Percentiles rank a stretch among this genome's conserved stretches.
phyloP scores from a whole-genome alignment of 2,113 vertebrate species.

The Oncorhynchus gorbuscha region DNA sequence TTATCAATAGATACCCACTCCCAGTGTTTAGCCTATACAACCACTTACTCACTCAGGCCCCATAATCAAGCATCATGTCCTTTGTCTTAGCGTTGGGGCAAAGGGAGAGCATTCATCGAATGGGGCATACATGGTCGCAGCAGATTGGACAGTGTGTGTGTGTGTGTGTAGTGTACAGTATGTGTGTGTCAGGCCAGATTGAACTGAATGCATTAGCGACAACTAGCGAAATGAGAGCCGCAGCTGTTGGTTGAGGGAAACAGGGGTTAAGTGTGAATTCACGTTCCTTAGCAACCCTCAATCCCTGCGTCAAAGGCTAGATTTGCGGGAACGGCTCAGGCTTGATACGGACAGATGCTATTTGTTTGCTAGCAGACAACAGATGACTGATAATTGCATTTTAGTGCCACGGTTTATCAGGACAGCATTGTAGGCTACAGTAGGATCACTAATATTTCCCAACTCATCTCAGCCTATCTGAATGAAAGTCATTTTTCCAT shows the following conservation, averaged over 20 bases:
- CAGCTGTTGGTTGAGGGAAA: constrained; percentile 66
- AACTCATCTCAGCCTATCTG: no score
- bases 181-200: constrained; percentile 15
- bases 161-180: constrained; percentile 25
- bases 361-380: constrained; percentile 47
- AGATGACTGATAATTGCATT: constrained; percentile 34
- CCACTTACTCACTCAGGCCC: constrained; percentile 24
- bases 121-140: constrained; percentile 52
- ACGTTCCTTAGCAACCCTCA: constrained; percentile 75
- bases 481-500: no score
- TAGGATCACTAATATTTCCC: no score
- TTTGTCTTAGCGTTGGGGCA: constrained; percentile 57
- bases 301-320: constrained; percentile 45
- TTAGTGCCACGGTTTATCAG: no score
- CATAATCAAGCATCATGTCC: constrained; percentile 28
- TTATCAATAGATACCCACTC: neutral
- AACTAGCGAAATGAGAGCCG: constrained; percentile 41
- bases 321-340: constrained; percentile 30
- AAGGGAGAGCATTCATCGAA: constrained; percentile 52
- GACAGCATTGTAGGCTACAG: no score
- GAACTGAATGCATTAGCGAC: constrained; percentile 67
- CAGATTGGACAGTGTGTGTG: constrained; percentile 47
- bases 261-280: constrained; percentile 67
- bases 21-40: constrained; percentile 11
- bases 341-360: constrained; percentile 47